A percentile compares a stretch with the other conserved stretches of the same genome.
Evolutionary conservation across 1,140 invertebrate genomes (phyloP).

Genomic region (Nasonia giraulti): DNA sequence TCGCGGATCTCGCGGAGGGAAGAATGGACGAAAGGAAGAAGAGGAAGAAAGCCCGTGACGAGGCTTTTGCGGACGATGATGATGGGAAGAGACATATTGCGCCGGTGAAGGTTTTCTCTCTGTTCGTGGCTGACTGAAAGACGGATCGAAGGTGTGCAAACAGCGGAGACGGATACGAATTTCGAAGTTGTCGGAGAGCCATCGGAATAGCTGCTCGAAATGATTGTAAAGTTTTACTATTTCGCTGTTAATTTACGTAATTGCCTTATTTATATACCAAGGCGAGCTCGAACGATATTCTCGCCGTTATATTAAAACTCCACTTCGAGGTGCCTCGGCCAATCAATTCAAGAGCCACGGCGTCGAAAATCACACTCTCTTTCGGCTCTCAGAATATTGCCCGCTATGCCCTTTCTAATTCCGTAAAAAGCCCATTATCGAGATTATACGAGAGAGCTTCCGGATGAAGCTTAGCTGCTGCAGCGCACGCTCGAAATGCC

Average conservation of each 20-base stretch:
- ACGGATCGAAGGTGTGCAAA: background rate
- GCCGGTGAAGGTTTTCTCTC: background rate
- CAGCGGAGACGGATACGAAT: constrained; percentile 2
- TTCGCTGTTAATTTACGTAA: too few species aligned
- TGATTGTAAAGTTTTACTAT: too few species aligned
- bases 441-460: constrained; percentile 29
- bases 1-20: constrained; percentile 45
- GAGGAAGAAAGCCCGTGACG: background rate
- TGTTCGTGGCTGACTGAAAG: too few species aligned
- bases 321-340: background rate
- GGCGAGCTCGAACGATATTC: too few species aligned
- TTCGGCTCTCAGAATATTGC: background rate
- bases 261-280: too few species aligned
- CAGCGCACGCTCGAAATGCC: constrained; percentile 6
- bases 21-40: constrained; percentile 6
- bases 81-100: background rate
- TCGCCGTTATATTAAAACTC: too few species aligned
- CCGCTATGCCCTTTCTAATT: constrained; percentile 32
- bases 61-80: background rate
- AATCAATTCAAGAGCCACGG: background rate
- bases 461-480: background rate
- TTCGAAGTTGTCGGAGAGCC: background rate
- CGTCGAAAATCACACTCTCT: background rate
- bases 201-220: too few species aligned
- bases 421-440: constrained; percentile 48